Conservation (phyloP, 2,113 vertebrate genomes). For the Nesogale talazaci region DNA sequence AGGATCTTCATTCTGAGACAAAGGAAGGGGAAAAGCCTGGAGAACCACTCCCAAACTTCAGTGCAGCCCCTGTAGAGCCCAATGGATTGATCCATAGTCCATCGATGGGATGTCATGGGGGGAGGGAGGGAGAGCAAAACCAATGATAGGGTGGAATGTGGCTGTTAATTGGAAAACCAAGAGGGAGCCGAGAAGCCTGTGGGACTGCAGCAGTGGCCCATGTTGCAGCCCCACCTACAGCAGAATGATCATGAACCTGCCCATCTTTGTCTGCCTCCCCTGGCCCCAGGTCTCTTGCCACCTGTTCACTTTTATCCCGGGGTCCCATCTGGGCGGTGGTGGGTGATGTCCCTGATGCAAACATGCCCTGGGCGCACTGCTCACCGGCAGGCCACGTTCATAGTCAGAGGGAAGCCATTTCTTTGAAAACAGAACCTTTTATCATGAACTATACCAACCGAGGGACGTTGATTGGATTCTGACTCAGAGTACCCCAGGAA, state of each 20-base stretch:
- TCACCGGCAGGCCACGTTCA: rapidly evolving
- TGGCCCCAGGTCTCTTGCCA: rapidly evolving
- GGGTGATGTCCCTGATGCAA: rapidly evolving
- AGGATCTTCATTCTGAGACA: not conserved
- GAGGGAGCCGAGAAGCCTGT: not conserved
- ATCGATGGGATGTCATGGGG: not conserved
- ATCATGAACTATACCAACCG: not conserved
- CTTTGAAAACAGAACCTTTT: not conserved
- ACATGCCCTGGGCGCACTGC: not conserved
- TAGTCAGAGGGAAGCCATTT: not conserved
- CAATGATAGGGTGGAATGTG: not conserved
- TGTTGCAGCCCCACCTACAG: not conserved
- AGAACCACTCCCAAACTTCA: not conserved
- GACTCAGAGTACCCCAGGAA: not conserved
- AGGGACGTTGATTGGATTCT: not conserved
- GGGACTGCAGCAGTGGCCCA: not conserved
- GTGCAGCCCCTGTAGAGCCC: not conserved
- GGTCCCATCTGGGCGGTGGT: not conserved
- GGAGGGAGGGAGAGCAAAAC: not conserved
- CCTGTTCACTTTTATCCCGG: not conserved
- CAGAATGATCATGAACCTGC: not conserved
- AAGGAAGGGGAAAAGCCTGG: not conserved
- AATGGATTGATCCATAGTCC: not conserved
- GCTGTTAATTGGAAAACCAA: not conserved
- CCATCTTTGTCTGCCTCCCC: not conserved